A percentile compares a stretch with the other conserved stretches of the same genome.
phyloP scores from a whole-genome alignment of 30 jellyfish, hydroid and myxozoan genomes.

The Sanderia malayensis region DNA sequence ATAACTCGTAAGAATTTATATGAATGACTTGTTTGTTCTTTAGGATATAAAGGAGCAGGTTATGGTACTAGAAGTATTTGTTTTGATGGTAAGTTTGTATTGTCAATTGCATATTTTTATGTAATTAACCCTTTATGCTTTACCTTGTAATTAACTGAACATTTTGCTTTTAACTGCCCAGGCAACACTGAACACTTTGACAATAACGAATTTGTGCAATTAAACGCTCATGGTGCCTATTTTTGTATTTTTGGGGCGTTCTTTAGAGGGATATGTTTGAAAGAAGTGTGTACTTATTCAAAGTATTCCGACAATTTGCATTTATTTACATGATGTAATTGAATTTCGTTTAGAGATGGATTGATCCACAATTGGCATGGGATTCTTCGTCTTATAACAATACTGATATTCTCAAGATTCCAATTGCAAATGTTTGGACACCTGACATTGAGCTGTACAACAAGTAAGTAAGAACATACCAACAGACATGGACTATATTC shows the following conservation, averaged over 20 bases:
- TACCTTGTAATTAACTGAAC: too few relatives aligned
- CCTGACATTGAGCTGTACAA: slow-evolving; percentile 50
- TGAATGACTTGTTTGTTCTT: neutral
- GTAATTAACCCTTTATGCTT: too few relatives aligned
- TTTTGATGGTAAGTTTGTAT: slow-evolving; percentile 42
- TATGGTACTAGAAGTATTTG: slow-evolving; percentile 27
- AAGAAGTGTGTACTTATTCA: too few relatives aligned
- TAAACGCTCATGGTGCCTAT: neutral
- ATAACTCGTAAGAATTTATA: neutral
- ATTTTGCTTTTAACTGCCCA: neutral
- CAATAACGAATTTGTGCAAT: neutral
- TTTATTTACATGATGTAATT: neutral
- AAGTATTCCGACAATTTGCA: neutral
- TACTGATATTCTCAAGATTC: slow-evolving; percentile 14
- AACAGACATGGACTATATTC: neutral
- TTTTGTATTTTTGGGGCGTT: too few relatives aligned
- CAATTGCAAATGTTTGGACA: slow-evolving; percentile 17
- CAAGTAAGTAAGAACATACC: slow-evolving; percentile 11
- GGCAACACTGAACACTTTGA: neutral
- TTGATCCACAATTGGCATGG: slow-evolving; percentile 45
- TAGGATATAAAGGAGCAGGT: slow-evolving; percentile 33
- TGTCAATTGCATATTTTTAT: too few relatives aligned
- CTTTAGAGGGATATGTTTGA: too few relatives aligned
- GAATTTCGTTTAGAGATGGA: slow-evolving; percentile 13
- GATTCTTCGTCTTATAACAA: slow-evolving; percentile 10